Evolutionary conservation across 2,113 vertebrate genomes (phyloP).

Genomic region (Tichodroma muraria): DNA sequence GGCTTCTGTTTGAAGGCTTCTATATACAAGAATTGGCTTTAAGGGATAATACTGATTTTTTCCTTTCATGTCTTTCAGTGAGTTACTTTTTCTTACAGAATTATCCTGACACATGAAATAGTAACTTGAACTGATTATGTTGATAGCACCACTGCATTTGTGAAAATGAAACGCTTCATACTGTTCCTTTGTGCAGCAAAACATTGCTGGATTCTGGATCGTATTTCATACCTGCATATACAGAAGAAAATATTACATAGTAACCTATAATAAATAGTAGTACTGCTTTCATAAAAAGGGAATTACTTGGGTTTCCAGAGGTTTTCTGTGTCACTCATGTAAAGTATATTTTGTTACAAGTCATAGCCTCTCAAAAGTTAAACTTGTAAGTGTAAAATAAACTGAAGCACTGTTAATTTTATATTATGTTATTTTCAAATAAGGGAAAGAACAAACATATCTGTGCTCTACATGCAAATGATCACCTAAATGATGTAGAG

Average conservation of each 20-base stretch:
- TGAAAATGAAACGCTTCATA: slow-evolving; percentile 10
- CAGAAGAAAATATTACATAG: not conserved
- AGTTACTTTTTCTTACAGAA: not conserved
- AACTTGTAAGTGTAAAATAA: slow-evolving; percentile 27
- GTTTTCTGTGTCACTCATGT: not conserved
- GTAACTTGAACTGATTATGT: not conserved
- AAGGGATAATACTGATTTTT: not conserved
- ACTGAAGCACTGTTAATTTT: slow-evolving; percentile 10
- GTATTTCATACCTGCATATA: not conserved
- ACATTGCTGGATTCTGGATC: not conserved
- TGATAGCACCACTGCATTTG: not conserved
- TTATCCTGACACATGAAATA: not conserved
- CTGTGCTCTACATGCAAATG: slow-evolving; percentile 40
- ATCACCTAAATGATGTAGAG: slow-evolving; percentile 45
- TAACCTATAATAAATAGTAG: not conserved
- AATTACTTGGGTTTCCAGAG: not conserved
- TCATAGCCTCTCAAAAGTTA: not conserved
- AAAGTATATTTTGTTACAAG: not conserved
- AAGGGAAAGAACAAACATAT: not conserved
- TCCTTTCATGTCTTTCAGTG: not conserved
- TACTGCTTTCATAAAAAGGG: not conserved
- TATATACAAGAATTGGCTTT: not conserved
- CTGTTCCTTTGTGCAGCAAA: not conserved
- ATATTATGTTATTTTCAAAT: slow-evolving; percentile 29
- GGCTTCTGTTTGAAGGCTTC: not conserved